Base-by-base conservation (phyloP, 2,888 invertebrate genomes). In the Gastrophysa polygoni region DNA sequence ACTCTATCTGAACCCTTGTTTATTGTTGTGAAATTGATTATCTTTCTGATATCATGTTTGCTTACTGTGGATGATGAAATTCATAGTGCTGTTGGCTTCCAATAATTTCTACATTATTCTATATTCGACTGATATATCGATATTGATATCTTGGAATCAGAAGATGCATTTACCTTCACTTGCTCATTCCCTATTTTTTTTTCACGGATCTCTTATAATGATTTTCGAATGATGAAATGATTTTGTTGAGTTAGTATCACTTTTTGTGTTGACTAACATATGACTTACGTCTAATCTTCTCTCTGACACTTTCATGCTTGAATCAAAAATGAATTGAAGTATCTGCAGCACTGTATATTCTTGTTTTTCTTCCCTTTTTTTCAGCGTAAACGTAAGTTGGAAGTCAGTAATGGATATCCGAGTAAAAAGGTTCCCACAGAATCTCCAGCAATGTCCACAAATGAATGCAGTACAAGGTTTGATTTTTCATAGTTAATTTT, bases 341-440 rank as follows among this genome's bases (percentile, higher is more conserved):
- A 44, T 62, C 20, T 49, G 4, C 11, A 10, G 18, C n/a, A 21
- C 20, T 38, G 17, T 1, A 43, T 16, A 43, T 14, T 38, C n/a
- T n/a, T n/a, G n/a, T n/a, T n/a, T n/a, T n/a, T n/a, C n/a, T 0
- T n/a, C 5, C 4, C 63, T 18, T 43, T 59, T 66, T 64, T 74
- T 56, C 70, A 83, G 83, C 78, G 82, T 66, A 84, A 84, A 77
- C 78, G 84, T 63, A 84, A 84, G 73, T 77, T 82, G 72, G 82
- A 82, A 62, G 75, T 77, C 65, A 81, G 81, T 72, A 81, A 82
- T 80, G 82, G 80, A 68, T 79, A 80, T 67, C 85, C 86, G 18
- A 83, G 84, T 75, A 86, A 86, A 79, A 86, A 85, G 74, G 64
- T 61, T 20, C 68, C 66, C 54, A 57, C 63, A 55, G 66, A 60